These are phyloP conservation scores for Gastrophysa polygoni DNA, from an alignment of 2,888 invertebrate genomes.

Conservation along the genomic window DNA sequence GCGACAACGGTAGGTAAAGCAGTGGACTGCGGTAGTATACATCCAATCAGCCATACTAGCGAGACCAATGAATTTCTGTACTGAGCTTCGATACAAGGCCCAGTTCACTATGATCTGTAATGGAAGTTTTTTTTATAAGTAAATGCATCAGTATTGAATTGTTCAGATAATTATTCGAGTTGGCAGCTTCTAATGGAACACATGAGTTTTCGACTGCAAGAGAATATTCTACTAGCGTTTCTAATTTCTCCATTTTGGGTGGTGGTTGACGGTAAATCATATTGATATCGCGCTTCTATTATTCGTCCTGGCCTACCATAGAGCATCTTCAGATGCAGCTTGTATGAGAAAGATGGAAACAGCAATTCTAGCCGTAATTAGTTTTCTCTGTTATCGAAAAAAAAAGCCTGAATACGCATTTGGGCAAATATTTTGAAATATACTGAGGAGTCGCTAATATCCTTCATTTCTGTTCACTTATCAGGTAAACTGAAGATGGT, in stretches of 20 bases:
- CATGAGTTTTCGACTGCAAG: slow-evolving; percentile 19
- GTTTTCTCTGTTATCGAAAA: too few species aligned
- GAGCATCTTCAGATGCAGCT: too few species aligned
- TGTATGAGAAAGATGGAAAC: too few species aligned
- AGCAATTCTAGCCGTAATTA: too few species aligned
- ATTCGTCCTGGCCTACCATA: too few species aligned
- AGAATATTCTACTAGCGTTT: slow-evolving; percentile 19
- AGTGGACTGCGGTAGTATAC: background rate
- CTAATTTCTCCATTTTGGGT: slow-evolving; percentile 13
- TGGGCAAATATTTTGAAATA: too few species aligned
- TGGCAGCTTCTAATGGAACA: slow-evolving; percentile 4
- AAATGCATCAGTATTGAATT: slow-evolving; percentile 11
- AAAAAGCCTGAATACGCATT: too few species aligned
- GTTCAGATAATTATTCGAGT: slow-evolving; percentile 2
- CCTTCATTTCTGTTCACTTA: too few species aligned
- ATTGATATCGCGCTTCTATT: too few species aligned
- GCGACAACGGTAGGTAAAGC: background rate
- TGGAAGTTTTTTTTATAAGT: slow-evolving; percentile 12
- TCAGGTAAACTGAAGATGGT: too few species aligned
- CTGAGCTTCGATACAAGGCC: slow-evolving; percentile 11
- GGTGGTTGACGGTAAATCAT: slow-evolving; percentile 15
- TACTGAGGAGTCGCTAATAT: too few species aligned
- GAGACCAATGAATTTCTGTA: slow-evolving; percentile 11
- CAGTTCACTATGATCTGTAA: slow-evolving; percentile 16
- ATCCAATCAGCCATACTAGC: slow-evolving; percentile 8